These are phyloP conservation scores for Scomberomorus guttatus DNA, from an alignment of 2,797 vertebrate genomes.

Conservation along the genomic window DNA sequence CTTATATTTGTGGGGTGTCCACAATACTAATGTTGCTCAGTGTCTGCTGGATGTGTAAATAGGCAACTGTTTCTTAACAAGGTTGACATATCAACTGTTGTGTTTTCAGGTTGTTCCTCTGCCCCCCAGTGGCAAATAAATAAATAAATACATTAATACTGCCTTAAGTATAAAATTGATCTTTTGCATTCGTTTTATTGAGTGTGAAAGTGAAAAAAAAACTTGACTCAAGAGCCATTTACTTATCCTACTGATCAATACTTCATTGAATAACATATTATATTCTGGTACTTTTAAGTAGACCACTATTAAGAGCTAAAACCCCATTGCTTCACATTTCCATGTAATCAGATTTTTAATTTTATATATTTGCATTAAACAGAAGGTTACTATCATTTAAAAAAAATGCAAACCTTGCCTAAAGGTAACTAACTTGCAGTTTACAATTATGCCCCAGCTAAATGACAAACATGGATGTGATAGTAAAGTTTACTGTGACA, in stretches of 20 bases:
- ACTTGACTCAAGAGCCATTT: no score
- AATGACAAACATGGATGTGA: constrained; percentile 26
- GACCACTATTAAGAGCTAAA: background rate
- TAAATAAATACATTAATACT: no score
- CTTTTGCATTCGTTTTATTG: background rate
- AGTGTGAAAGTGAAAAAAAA: no score
- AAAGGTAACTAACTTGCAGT: background rate
- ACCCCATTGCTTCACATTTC: background rate
- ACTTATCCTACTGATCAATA: background rate
- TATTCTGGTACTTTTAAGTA: background rate
- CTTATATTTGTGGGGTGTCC: no score
- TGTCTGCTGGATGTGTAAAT: no score
- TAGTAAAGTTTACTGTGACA: constrained; percentile 4
- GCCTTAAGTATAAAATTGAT: background rate
- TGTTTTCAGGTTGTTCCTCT: no score
- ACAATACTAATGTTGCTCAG: no score
- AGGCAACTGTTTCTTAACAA: no score
- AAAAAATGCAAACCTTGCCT: background rate
- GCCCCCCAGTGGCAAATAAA: no score
- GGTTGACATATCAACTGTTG: no score
- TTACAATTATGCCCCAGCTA: constrained; percentile 10
- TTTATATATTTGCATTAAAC: constrained; percentile 4
- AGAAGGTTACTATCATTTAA: background rate
- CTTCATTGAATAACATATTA: background rate
- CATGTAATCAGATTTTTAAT: constrained; percentile 12